Conservation (phyloP, 2,888 invertebrate species). For the Dorcus hopei region DNA sequence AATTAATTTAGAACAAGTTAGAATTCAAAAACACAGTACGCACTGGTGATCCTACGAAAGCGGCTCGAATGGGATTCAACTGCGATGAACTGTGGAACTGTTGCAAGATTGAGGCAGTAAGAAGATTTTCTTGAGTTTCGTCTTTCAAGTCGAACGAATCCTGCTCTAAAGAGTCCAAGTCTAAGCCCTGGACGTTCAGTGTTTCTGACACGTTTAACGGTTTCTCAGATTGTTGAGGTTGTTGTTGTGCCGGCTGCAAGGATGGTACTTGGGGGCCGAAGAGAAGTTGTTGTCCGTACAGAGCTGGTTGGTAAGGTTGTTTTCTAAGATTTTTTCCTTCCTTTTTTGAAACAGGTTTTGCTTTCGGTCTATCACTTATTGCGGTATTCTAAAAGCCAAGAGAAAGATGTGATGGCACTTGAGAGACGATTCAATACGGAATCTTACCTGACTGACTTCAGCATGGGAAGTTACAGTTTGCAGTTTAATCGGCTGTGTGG, state of each 20-base stretch:
- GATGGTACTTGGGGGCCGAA: slow-evolving; percentile 42
- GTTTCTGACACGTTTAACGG: slow-evolving; percentile 36
- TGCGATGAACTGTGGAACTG: slow-evolving; percentile 42
- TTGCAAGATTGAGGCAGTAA: slow-evolving; percentile 45
- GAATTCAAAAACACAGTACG: slow-evolving; percentile 1
- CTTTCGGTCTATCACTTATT: slow-evolving; percentile 81
- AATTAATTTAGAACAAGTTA: not conserved
- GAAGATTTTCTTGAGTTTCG: slow-evolving; percentile 41
- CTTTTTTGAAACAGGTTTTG: slow-evolving; percentile 76
- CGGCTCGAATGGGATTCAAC: slow-evolving; percentile 35
- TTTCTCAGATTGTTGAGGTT: slow-evolving; percentile 25
- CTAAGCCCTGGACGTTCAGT: slow-evolving; percentile 40
- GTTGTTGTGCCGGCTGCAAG: slow-evolving; percentile 49
- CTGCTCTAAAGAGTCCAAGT: slow-evolving; percentile 40
- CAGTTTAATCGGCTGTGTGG: slow-evolving; percentile 41
- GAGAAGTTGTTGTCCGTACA: slow-evolving; percentile 48
- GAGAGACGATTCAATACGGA: not conserved
- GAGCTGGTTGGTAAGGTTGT: slow-evolving; percentile 45
- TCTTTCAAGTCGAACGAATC: slow-evolving; percentile 41
- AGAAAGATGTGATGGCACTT: not conserved
- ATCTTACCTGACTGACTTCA: slow-evolving; percentile 54
- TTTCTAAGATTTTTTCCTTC: slow-evolving; percentile 73
- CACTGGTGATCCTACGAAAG: slow-evolving; percentile 41
- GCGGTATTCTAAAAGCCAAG: slow-evolving; percentile 59
- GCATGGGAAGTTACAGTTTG: slow-evolving; percentile 52